Conservation (phyloP, 2,888 invertebrate genomes). For the Cyaniris semiargus region DNA sequence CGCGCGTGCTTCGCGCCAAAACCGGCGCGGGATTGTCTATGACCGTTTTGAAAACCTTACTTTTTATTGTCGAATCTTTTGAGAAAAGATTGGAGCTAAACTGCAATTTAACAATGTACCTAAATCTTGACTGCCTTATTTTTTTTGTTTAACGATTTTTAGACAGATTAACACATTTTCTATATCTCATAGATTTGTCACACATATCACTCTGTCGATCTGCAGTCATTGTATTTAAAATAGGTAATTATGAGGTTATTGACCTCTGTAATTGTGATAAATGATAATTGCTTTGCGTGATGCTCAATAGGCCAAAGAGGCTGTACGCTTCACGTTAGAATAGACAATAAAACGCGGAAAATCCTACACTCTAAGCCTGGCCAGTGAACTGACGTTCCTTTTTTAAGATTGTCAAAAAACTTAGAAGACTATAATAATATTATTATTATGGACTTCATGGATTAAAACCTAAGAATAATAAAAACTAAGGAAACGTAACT, state of each 20-base stretch:
- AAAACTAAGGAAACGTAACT: too few species aligned
- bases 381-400: too few species aligned
- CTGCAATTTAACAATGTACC: background rate
- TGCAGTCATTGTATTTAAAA: slow-evolving; percentile 29
- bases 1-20: slow-evolving; percentile 62
- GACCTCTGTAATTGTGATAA: slow-evolving; percentile 20
- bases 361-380: background rate
- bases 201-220: background rate
- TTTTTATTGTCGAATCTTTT: background rate
- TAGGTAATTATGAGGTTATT: slow-evolving; percentile 23
- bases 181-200: background rate
- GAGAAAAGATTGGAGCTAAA: background rate
- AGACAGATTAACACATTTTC: background rate
- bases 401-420: too few species aligned
- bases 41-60: background rate
- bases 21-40: slow-evolving; percentile 35
- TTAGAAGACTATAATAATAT: too few species aligned
- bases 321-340: background rate
- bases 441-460: too few species aligned
- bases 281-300: slow-evolving; percentile 26
- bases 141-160: too few species aligned
- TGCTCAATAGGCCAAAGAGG: slow-evolving; percentile 10
- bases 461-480: too few species aligned
- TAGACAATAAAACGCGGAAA: slow-evolving; percentile 11
- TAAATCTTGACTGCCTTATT: too few species aligned